These are phyloP conservation scores for Ridgeia piscesae DNA, from an alignment of 1,140 invertebrate genomes.

Conservation along the genomic window DNA sequence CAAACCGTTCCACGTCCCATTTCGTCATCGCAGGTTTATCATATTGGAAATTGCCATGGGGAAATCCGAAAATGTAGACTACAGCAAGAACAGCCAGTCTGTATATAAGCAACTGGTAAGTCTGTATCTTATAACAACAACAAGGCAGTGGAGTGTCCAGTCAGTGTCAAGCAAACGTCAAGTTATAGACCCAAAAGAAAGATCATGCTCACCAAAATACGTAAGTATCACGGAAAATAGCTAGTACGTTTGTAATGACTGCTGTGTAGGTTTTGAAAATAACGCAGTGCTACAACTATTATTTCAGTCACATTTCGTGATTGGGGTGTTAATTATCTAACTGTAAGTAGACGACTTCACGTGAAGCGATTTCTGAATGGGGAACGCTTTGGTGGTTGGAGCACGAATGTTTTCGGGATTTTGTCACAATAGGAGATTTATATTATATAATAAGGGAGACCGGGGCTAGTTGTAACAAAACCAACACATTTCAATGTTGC, in stretches of 20 bases:
- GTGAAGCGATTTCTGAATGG: not conserved
- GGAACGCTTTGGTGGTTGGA: not conserved
- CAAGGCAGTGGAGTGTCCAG: no score
- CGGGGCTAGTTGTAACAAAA: no score
- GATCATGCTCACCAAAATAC: not conserved
- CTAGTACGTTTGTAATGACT: not conserved
- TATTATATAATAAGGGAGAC: no score
- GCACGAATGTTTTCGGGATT: not conserved
- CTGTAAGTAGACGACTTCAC: no score
- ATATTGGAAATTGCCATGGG: not conserved
- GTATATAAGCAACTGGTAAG: no score
- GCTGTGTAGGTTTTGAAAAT: not conserved
- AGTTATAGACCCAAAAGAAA: not conserved
- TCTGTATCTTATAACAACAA: no score
- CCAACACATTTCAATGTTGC: no score
- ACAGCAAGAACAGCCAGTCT: no score
- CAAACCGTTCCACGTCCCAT: not conserved
- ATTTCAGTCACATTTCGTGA: not conserved
- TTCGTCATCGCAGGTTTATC: not conserved
- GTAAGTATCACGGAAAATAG: not conserved
- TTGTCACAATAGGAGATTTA: not conserved
- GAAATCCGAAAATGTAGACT: no score
- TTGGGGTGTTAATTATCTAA: not conserved
- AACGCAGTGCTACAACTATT: not conserved
- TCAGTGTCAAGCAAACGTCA: not conserved